Evolutionary conservation across 2,797 vertebrate species (phyloP), one percentile per base, ranked within the genome.

Genomic region (Myotis pilosus): DNA sequence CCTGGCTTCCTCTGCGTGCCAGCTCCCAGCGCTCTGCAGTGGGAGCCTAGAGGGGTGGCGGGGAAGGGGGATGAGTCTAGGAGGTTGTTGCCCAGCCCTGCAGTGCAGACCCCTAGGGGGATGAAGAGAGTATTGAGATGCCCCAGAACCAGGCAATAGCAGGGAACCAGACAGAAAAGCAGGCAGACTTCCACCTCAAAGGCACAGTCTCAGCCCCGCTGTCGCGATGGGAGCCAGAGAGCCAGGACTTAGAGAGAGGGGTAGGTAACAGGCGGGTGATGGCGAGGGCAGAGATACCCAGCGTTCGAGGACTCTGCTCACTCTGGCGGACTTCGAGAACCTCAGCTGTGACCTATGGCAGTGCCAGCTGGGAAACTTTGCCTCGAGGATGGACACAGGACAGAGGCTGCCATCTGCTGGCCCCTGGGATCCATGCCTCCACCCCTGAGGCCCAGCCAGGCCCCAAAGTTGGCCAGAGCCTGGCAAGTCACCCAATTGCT

Each of bases 331-430:
- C 51, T 20, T 38, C 23, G 53, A 82, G 64, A 13, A 11, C 25
- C 53, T 60, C 25, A 6, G 16, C 0, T 0, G 33, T 15, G 49
- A 22, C 51, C 62, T 23, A 0, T 1, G 9, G 17, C 5, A 12
- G 6, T 44, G 57, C 19, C 49, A 55, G 22, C 20, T 64, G 15
- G 64, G 64, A 83, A 75, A 6, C 4, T 17, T 76, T 75, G 60
- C 55, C 93, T 87, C 19, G 5, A n/a, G 51, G 41, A 2, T 64
- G 57, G 91, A 95, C 81, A 47, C 62, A 92, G 87, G 84, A 82
- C 0, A 95, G 41, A 95, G 81, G 55, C 51, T 76, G 75, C 95
- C 95, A 71, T 74, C 94, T 95, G 78, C 89, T 90, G 93, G 91
- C 16, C 72, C 89, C 57, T 22, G 4, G 36, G 13, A 28, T 47